Evolutionary conservation across 1,140 invertebrate genomes (phyloP), one percentile per base, ranked within the genome.

Genomic region (Druon quercuslanigerum): DNA sequence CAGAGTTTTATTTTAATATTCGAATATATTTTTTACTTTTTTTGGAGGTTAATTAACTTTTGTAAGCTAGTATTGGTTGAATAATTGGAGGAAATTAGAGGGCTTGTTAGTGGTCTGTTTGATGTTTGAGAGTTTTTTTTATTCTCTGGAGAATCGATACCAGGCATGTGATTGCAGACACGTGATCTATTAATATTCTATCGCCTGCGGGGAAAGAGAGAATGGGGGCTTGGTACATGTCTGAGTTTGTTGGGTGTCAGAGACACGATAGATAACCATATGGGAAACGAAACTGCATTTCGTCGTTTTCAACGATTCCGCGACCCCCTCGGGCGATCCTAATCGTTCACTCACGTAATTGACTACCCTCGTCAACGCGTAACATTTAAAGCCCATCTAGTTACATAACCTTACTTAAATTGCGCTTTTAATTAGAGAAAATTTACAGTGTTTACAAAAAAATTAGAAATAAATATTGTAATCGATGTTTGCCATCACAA

Each of bases 101-200:
- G 6, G 52, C 52, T 54, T n/a, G 13, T 46, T 46, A 46, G 40
- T 46, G 40, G 40, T 46, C 40, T 12, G 56, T 12, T 3, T 57
- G 60, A 33, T 16, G 33, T 66, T 66, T 14, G n/a, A 25, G 14
- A 66, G 60, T 40, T 66, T 60, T 60, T 60, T 20, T 25, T 60
- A 40, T 33, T 33, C 60, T 46, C 13, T 33, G 60, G 60, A 40
- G 60, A 66, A 66, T 66, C 60, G 60, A 66, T 66, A 66, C 25
- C 25, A 46, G 60, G 60, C 60, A 66, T 66, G 60, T 66, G 60
- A 66, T 13, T 50, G 60, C 57, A 78, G 71, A 76, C 77, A 75
- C 75, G 73, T 80, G 79, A 71, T 79, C 82, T 80, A 84, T 84
- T 84, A 84, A 84, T 83, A 84, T 80, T 84, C 73, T 72, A 76